Evolutionary conservation across 2,797 vertebrate species (phyloP), one percentile per base, ranked within the genome.

Genomic region (Leuciscus waleckii): DNA sequence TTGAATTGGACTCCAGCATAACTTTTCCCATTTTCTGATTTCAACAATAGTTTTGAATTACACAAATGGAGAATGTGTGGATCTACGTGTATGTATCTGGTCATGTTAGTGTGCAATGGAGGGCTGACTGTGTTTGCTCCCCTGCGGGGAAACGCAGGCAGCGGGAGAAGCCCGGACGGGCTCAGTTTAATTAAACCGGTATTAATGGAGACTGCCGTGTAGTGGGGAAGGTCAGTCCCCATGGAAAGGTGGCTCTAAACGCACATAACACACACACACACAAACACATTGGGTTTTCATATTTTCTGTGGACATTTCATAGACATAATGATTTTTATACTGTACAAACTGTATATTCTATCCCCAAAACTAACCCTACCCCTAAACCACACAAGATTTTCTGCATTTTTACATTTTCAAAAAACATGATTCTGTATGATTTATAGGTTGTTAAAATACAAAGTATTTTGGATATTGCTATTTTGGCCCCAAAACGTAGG

Each of bases 171-270:
- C 75, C 67, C 32, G 35, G 75, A 54, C 29, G 61, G 80, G 39
- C 87, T 91, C 84, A 74, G 87, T 91, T 92, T 94, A 94, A 95
- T 95, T 95, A 94, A 93, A 92, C 89, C 88, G 90, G 85, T 91
- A 92, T 93, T 92, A 93, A 94, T 88, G 89, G 86, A 91, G 87
- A 89, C 86, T 87, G 87, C 81, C 76, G 84, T 84, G 79, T 73
- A 84, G 39, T 83, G 88, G 86, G 88, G 89, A 86, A 92, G 93
- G 93, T 93, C 92, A 92, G 90, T 92, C 90, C 90, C 87, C 3
- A 70, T 4, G 81, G 92, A 92, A 90, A 88, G 11, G 11, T 86
- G 84, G 80, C 87, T 83, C 85, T 79, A 65, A 82, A 79, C 8
- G 39, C 41, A n/a, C 23, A 11, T 10, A 43, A 85, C 21, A 35